Base-by-base conservation (phyloP, 30 jellyfish, hydroid and myxozoan genomes). In the Aurelia aurita complex sp. Pacific region DNA sequence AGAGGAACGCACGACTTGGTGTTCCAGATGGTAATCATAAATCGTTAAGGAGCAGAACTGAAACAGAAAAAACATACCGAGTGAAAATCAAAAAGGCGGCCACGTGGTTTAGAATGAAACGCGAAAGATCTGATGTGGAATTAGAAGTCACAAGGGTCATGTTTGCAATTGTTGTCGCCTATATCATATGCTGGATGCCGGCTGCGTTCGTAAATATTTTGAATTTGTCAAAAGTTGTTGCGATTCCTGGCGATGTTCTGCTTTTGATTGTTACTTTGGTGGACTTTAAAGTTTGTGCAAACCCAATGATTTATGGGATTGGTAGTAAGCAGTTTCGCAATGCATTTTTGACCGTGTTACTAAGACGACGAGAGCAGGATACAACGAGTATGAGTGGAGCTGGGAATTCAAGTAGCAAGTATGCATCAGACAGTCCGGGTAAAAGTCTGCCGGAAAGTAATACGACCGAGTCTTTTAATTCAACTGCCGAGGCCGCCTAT, bases 231-330 rank as follows among this genome's bases (percentile, higher is more conserved):
- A 69, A 74, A 40, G 88, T 53, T 35, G 85, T 74, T 3, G 62
- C 85, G 10, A 69, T 73, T 18, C 87, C 82, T 8, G 87, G 80
- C 0, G 90, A 86, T 34, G 93, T 80, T 5, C 34, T 84, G 55
- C 66, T 64, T 14, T 50, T 77, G 16, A 78, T 77, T 8, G 94
- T 86, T 32, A 92, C 98, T 16, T 69, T 92, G 64, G 94, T 92
- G 32, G 98, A 92, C 62, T 50, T 87, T 59, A 92, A 92, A 82
- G 96, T 89, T 55, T 73, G 84, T 59, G 77, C 88, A 53, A 92
- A 92, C 60, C 98, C 98, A 35, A 73, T 86, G 83, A 87, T 92
- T 59, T 92, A 92, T 86, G 98, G 97, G 55, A 64, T 92, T 51
- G 97, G 94, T 16, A 92, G 94, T 81, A 80, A 80, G 71, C 92